Evolutionary conservation across 2,888 invertebrate species (phyloP).

Genomic region (Leptothorax acervorum): DNA sequence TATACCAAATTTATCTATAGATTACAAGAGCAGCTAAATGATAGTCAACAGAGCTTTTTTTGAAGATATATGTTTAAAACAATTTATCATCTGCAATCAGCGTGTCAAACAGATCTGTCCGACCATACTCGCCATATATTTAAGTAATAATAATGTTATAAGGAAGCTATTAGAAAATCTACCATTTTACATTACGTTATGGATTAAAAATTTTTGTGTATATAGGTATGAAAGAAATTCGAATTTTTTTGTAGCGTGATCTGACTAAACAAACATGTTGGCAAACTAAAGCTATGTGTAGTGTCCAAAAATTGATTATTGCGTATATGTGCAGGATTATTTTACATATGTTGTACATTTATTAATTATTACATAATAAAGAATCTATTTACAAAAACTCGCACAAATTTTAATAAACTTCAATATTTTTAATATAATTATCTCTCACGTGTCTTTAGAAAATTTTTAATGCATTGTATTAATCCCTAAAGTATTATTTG

Average conservation of each 20-base stretch:
- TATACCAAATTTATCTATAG: not conserved
- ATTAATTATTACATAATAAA: conserved; percentile 44
- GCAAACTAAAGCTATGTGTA: conserved; percentile 3
- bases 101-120: conserved; percentile 31
- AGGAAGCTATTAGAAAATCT: conserved; percentile 11
- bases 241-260: not conserved
- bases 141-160: conserved; percentile 35
- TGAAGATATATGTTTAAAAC: not conserved
- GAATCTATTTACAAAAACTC: conserved; percentile 39
- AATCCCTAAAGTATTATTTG: too few species aligned
- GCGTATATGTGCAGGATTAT: conserved; percentile 30
- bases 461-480: too few species aligned
- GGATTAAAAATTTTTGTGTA: conserved; percentile 22
- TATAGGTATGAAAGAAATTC: not conserved
- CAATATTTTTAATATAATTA: not conserved
- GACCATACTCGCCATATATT: conserved; percentile 29
- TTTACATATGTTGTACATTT: conserved; percentile 50
- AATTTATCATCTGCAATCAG: not conserved
- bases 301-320: conserved; percentile 16
- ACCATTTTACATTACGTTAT: conserved; percentile 8
- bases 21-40: not conserved
- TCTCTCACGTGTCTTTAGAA: too few species aligned
- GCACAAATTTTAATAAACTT: not conserved
- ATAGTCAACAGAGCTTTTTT: conserved; percentile 12
- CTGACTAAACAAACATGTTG: not conserved